Percentiles rank a stretch among this genome's conserved stretches.
Evolutionary conservation across 2,113 vertebrate species (phyloP).

Genomic region (Pachypanchax playfairii): DNA sequence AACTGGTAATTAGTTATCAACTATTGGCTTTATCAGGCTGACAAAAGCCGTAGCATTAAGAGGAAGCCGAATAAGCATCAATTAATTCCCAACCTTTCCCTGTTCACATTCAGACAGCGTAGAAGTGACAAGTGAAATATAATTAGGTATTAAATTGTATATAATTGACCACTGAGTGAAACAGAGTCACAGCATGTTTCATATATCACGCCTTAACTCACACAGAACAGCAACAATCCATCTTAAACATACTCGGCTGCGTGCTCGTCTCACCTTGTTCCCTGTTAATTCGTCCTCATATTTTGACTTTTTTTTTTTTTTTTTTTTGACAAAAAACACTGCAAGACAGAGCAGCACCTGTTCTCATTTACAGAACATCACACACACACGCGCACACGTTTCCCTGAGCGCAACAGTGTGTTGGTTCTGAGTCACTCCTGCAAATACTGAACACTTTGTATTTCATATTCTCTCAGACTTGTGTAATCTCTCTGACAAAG

Average conservation of each 20-base stretch:
- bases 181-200: constrained; percentile 66
- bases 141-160: constrained; percentile 75
- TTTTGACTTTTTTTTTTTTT: not conserved
- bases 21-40: constrained; percentile 54
- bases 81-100: constrained; percentile 66
- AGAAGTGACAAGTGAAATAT: constrained; percentile 70
- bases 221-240: constrained; percentile 69
- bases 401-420: constrained; percentile 27
- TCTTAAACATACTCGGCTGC: constrained; percentile 40
- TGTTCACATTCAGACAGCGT: constrained; percentile 52
- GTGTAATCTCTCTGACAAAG: constrained; percentile 32
- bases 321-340: not conserved
- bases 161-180: constrained; percentile 74
- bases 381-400: constrained; percentile 13
- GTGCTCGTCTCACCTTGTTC: constrained; percentile 33
- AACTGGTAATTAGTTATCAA: constrained; percentile 58
- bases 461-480: constrained; percentile 32
- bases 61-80: constrained; percentile 42
- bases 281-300: constrained; percentile 20
- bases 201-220: constrained; percentile 66
- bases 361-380: constrained; percentile 38
- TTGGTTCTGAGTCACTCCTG: constrained; percentile 41
- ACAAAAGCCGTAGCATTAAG: constrained; percentile 41
- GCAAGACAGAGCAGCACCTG: not conserved
- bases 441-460: constrained; percentile 49